Conservation (phyloP, 2,888 invertebrate species). For the Heteropelma amictum region DNA sequence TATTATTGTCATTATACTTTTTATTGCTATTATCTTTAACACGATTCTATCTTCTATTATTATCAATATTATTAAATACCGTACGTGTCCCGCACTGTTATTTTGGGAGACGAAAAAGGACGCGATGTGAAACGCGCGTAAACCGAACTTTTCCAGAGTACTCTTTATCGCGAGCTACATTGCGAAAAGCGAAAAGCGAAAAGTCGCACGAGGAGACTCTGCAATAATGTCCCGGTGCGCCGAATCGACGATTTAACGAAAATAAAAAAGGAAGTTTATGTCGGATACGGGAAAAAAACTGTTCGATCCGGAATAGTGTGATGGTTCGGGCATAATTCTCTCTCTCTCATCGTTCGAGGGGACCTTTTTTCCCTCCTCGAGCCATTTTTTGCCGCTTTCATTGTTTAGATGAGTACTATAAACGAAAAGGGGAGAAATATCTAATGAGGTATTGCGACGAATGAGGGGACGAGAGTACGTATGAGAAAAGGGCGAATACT, state of each 20-base stretch:
- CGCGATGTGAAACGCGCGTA: slow-evolving; percentile 39
- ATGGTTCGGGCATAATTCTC: slow-evolving; percentile 52
- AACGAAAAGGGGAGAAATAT: slow-evolving; percentile 57
- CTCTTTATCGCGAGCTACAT: slow-evolving; percentile 40
- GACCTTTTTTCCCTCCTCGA: slow-evolving; percentile 65
- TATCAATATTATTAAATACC: slow-evolving; percentile 15
- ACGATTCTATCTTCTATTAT: background rate
- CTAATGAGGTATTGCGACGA: slow-evolving; percentile 2
- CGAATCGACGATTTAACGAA: slow-evolving; percentile 42
- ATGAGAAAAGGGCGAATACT: slow-evolving; percentile 24
- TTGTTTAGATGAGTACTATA: slow-evolving; percentile 75
- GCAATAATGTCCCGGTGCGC: slow-evolving; percentile 36
- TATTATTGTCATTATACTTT: slow-evolving; percentile 15
- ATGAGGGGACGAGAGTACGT: slow-evolving; percentile 30
- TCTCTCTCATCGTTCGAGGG: slow-evolving; percentile 60
- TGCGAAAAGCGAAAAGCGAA: background rate
- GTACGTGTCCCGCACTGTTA: slow-evolving; percentile 46
- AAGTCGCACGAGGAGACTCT: slow-evolving; percentile 3
- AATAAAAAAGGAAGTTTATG: background rate
- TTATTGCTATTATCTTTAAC: slow-evolving; percentile 20
- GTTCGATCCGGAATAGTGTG: slow-evolving; percentile 11
- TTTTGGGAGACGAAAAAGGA: slow-evolving; percentile 41
- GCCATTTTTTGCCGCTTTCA: slow-evolving; percentile 74
- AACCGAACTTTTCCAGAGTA: slow-evolving; percentile 57
- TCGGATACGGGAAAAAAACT: background rate